Evolutionary conservation across 2,888 invertebrate species (phyloP).

Genomic region (Amiota communis): DNA sequence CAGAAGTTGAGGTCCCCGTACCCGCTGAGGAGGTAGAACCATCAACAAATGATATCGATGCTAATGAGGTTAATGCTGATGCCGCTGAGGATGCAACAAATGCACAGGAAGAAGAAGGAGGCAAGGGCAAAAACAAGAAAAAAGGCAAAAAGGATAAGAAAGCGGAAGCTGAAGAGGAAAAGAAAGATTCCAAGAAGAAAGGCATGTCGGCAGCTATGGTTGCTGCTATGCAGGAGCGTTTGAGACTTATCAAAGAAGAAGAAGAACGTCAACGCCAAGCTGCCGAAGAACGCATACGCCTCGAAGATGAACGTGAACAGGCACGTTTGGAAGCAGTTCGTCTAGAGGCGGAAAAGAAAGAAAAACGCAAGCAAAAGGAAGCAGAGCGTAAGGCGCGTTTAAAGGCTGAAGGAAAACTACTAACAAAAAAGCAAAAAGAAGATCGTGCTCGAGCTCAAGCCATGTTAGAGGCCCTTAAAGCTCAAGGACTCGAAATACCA

Average conservation of each 20-base stretch:
- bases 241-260: constrained; percentile 91
- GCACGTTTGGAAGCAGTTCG: constrained; percentile 83
- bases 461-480: constrained; percentile 89
- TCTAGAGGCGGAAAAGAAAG: constrained; percentile 90
- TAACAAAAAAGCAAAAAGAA: constrained; percentile 94
- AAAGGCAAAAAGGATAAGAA: constrained; percentile 74
- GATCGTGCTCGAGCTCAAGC: constrained; percentile 91
- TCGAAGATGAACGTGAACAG: constrained; percentile 83
- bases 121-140: constrained; percentile 71
- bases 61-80: constrained; percentile 58
- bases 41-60: constrained; percentile 56
- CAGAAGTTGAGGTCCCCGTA: constrained; percentile 31
- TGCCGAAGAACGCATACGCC: constrained; percentile 86
- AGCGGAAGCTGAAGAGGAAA: constrained; percentile 75
- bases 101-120: constrained; percentile 39
- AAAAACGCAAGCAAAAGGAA: constrained; percentile 91
- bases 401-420: constrained; percentile 95
- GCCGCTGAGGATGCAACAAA: constrained; percentile 50
- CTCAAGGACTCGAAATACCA: constrained; percentile 89
- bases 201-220: constrained; percentile 90
- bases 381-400: constrained; percentile 93
- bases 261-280: constrained; percentile 83
- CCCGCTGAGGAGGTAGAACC: constrained; percentile 33
- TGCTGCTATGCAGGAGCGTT: constrained; percentile 92
- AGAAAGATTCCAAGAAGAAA: constrained; percentile 75